A percentile compares a stretch with the other conserved stretches of the same genome.
Conservation (phyloP, 2,113 vertebrate species). For the Scophthalmus maximus region DNA sequence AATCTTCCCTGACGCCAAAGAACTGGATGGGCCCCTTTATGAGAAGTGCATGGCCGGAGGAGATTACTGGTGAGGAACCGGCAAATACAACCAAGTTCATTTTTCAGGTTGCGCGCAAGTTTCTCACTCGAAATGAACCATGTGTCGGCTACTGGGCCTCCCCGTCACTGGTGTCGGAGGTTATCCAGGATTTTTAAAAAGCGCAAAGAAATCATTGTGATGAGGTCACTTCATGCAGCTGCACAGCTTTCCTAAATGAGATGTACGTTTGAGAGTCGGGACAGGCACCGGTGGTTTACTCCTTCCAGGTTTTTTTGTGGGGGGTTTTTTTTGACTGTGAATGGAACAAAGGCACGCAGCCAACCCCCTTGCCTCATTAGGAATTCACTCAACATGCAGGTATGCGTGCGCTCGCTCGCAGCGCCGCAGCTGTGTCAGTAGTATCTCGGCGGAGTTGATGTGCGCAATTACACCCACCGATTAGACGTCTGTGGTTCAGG, state of each 20-base stretch:
- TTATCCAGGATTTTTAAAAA: too few species aligned
- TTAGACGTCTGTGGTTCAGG: constrained; percentile 39
- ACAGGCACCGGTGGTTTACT: constrained; percentile 13
- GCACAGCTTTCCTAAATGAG: constrained; percentile 29
- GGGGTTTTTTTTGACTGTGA: background rate
- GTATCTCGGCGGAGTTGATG: constrained; percentile 21
- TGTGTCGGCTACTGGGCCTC: background rate
- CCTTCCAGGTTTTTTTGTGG: background rate
- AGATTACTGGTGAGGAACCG: constrained; percentile 92
- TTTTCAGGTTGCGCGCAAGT: background rate
- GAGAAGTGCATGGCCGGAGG: constrained; percentile 99
- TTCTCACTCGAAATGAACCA: background rate
- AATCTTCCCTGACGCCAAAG: constrained; percentile 96
- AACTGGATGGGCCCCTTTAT: constrained; percentile 95
- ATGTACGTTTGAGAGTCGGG: constrained; percentile 10
- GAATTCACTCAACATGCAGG: constrained; percentile 27
- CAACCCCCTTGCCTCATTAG: constrained; percentile 18
- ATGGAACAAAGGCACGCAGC: constrained; percentile 33
- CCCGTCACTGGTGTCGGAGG: background rate
- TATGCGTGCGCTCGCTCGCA: background rate
- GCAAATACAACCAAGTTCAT: too few species aligned
- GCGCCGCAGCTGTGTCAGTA: constrained; percentile 29
- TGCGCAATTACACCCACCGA: constrained; percentile 43
- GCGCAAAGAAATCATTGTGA: constrained; percentile 6
- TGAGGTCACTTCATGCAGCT: constrained; percentile 40